Evolutionary conservation across 2,797 vertebrate genomes (phyloP).

Genomic region (Syngnathus acus): DNA sequence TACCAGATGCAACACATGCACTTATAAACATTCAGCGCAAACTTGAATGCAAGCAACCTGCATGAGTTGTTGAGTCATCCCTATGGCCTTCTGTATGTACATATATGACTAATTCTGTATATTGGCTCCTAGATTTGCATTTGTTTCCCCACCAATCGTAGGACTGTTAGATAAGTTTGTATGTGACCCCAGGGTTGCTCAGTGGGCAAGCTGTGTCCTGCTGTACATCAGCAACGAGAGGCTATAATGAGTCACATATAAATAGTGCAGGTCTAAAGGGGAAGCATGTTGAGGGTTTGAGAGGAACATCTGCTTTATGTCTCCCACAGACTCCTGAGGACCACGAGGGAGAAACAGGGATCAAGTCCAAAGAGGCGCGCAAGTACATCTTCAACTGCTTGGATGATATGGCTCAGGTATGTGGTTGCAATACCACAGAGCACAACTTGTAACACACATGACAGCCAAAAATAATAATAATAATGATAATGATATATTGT

Average conservation of each 20-base stretch:
- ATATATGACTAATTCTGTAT: background rate
- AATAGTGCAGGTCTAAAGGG: conserved; percentile 58
- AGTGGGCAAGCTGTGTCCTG: conserved; percentile 55
- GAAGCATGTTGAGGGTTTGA: conserved; percentile 52
- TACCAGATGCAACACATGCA: background rate
- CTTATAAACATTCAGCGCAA: background rate
- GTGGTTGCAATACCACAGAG: conserved; percentile 17
- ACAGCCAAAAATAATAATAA: background rate
- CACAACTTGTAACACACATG: background rate
- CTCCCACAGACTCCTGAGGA: conserved; percentile 87
- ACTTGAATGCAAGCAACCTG: background rate
- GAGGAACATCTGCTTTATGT: conserved; percentile 66
- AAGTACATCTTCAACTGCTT: conserved; percentile 99
- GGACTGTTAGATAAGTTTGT: conserved; percentile 47
- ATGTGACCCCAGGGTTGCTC: conserved; percentile 54
- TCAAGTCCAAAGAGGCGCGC: conserved; percentile 98
- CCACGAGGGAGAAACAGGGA: conserved; percentile 95
- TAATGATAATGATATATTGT: conserved; percentile 2
- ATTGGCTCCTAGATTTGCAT: conserved; percentile 4
- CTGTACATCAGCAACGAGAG: conserved; percentile 56
- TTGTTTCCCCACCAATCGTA: conserved; percentile 7
- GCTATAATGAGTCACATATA: conserved; percentile 62
- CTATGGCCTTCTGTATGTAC: background rate
- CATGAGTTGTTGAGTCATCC: background rate
- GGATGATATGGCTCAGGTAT: conserved; percentile 99